Percentiles rank a stretch among this genome's conserved stretches.
Evolutionary conservation across 2,113 vertebrate genomes (phyloP).

Genomic region (Hydropotes inermis): DNA sequence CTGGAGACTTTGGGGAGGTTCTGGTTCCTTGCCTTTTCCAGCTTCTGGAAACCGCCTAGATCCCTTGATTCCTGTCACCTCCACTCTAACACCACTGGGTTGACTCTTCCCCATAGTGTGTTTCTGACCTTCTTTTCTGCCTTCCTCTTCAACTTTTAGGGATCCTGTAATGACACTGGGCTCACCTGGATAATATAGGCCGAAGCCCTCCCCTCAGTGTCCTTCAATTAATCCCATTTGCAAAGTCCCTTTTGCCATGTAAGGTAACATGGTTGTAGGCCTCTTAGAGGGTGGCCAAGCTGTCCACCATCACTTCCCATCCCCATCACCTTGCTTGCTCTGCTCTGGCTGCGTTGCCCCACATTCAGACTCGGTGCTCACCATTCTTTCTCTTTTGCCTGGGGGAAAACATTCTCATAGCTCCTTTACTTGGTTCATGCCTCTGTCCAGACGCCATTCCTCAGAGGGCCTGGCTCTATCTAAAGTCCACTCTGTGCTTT

Average conservation of each 20-base stretch:
- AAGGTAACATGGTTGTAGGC: neutral
- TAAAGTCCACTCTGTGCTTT: neutral
- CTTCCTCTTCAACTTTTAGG: neutral
- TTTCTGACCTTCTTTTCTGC: neutral
- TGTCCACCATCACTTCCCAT: neutral
- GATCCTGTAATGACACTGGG: neutral
- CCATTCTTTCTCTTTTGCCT: neutral
- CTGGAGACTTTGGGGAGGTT: neutral
- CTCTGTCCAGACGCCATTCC: neutral
- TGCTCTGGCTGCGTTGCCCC: neutral
- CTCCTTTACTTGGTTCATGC: neutral
- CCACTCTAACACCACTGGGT: neutral
- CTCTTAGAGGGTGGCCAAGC: no score
- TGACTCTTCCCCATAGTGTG: neutral
- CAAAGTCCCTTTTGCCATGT: neutral
- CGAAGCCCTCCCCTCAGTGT: neutral
- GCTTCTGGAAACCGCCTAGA: neutral
- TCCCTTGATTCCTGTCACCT: neutral
- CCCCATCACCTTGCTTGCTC: neutral
- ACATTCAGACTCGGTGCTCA: neutral
- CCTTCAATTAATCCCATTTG: neutral
- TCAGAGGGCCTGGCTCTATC: neutral
- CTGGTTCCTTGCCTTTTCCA: neutral
- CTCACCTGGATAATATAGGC: neutral
- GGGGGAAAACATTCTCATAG: neutral